These are phyloP conservation scores for Drosophila sechellia DNA, from an alignment of 1,140 invertebrate genomes.

Conservation along the genomic window DNA sequence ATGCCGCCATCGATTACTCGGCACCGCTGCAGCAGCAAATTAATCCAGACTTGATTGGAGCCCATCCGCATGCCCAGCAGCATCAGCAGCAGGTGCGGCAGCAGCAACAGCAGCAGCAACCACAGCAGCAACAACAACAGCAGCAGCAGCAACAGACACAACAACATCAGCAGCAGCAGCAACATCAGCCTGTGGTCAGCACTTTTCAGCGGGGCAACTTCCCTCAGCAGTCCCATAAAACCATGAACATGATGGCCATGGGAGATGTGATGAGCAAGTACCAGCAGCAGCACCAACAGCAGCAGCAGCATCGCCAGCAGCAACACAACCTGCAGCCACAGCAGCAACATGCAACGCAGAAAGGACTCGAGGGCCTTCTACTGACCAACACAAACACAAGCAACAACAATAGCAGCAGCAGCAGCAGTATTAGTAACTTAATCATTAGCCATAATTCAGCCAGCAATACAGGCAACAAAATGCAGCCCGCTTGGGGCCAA, in stretches of 20 bases:
- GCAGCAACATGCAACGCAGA: constrained; percentile 26
- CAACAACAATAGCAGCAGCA: constrained; percentile 40
- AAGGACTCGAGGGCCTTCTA: constrained; percentile 44
- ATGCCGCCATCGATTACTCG: constrained; percentile 80
- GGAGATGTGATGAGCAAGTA: constrained; percentile 70
- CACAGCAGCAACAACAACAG: constrained; percentile 39
- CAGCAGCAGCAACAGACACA: constrained; percentile 29
- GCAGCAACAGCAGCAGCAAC: constrained; percentile 50
- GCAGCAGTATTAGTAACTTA: constrained; percentile 84
- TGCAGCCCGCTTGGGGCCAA: constrained; percentile 52
- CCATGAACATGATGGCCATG: constrained; percentile 64
- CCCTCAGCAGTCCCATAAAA: constrained; percentile 52
- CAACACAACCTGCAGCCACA: constrained; percentile 52
- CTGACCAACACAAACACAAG: constrained; percentile 56
- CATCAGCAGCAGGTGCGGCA: constrained; percentile 73
- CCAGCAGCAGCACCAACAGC: constrained; percentile 60
- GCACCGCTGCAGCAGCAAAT: constrained; percentile 81
- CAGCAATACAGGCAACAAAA: constrained; percentile 69
- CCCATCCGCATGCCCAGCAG: constrained; percentile 81
- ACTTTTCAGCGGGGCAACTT: constrained; percentile 33
- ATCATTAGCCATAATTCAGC: constrained; percentile 84
- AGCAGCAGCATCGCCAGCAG: constrained; percentile 36
- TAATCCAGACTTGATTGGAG: constrained; percentile 79
- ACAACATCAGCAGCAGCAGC: constrained; percentile 29
- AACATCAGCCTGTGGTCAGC: constrained; percentile 40